Base-by-base conservation (phyloP, 1,140 invertebrate genomes). In the Rhyzopertha dominica region DNA sequence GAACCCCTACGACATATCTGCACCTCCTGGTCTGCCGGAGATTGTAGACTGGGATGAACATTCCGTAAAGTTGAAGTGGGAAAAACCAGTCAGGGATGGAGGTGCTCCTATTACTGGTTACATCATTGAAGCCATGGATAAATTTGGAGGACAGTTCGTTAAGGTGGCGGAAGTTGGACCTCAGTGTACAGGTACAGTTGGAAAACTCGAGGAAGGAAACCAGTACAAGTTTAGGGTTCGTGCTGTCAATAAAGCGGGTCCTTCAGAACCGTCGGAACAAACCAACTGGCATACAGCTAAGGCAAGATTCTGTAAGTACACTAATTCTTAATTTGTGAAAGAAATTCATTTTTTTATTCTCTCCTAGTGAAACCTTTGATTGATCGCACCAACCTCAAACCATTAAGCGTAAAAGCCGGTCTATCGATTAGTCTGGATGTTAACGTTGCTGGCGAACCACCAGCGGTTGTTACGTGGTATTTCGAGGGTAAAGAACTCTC, bases 71-170 rank as follows among this genome's bases (percentile, higher is more conserved):
- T 73, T 99, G 0, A 92, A 94, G 62, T 99, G 96, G 96, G 94
- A 98, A 53, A 84, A 83, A 39, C 96, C 96, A 12, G 80, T 90
- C 45, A 78, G 88, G 58, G 95, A 99, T 75, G 95, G 95, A 23
- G 96, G 96, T 8, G 89, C 95, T 26, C 91, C 93, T 4, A 95
- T 99, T 55, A 93, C 87, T 5, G 86, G 90, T 55, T 99, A 98
- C 63, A 78, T 98, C 32, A 88, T 99, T 58, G 88, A 94, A 71
- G 84, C 82, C 68, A 84, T 83, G 58, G 82, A 86, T 32, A 89
- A 86, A 67, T 82, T 78, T 53, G 77, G 74, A 22, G 72, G 74
- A 3, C 68, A 66, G 20, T 87, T 78, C 55, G 65, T 74, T 0
- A 81, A 88, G 70, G 85, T 82, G 18, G 83, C 78, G 2, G 88